phyloP scores from a whole-genome alignment of 2,797 vertebrate genomes.

The Tachyglossus aculeatus region DNA sequence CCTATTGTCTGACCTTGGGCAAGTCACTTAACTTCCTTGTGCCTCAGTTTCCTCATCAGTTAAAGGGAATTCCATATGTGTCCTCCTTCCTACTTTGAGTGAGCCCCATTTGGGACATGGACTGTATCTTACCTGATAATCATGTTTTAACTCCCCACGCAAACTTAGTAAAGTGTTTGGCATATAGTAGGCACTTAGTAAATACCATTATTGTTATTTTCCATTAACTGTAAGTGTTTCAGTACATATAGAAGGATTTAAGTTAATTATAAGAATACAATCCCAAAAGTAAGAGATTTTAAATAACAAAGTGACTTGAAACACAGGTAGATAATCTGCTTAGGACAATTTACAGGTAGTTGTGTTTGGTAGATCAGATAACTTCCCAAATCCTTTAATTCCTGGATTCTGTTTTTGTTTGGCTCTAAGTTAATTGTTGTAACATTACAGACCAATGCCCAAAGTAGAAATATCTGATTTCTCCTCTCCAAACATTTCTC shows the following conservation, averaged over 20 bases:
- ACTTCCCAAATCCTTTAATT: slow-evolving; percentile 16
- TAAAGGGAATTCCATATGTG: too few relatives aligned
- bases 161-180: too few relatives aligned
- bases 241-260: slow-evolving; percentile 23
- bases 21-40: too few relatives aligned
- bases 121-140: too few relatives aligned
- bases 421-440: slow-evolving; percentile 36
- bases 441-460: slow-evolving; percentile 43
- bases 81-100: too few relatives aligned
- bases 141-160: too few relatives aligned
- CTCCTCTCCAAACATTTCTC: slow-evolving; percentile 23
- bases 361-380: neutral
- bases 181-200: too few relatives aligned
- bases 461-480: slow-evolving; percentile 51
- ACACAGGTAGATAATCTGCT: neutral
- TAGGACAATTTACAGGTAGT: neutral
- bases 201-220: too few relatives aligned
- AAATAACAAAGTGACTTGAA: slow-evolving; percentile 27
- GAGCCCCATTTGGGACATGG: too few relatives aligned
- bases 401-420: slow-evolving; percentile 48
- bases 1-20: too few relatives aligned
- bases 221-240: too few relatives aligned
- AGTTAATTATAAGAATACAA: slow-evolving; percentile 28
- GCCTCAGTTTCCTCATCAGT: too few relatives aligned
- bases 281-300: slow-evolving; percentile 18